Conservation (phyloP, 2,797 vertebrate genomes). For the Chromis chromis region DNA sequence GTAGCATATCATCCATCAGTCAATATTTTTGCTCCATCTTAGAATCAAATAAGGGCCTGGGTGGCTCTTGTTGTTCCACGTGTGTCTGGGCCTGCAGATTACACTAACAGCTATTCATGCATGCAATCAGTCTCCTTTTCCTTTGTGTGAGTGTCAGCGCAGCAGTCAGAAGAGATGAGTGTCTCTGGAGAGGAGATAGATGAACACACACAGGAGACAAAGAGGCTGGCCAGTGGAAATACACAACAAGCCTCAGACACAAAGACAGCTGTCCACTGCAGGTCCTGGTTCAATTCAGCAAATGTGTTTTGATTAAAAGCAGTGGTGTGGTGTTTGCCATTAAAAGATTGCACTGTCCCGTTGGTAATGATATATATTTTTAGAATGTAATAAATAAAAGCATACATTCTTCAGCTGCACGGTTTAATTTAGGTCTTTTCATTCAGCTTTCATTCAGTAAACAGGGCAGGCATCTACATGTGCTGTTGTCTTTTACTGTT, state of each 20-base stretch:
- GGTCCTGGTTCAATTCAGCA: conserved; percentile 37
- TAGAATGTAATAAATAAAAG: neutral
- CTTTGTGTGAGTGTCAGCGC: conserved; percentile 76
- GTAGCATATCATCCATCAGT: conserved; percentile 34
- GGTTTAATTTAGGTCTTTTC: neutral
- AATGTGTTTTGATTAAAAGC: conserved; percentile 41
- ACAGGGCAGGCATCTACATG: neutral
- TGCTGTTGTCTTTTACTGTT: neutral
- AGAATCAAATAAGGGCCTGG: conserved; percentile 53
- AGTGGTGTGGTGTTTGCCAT: conserved; percentile 2
- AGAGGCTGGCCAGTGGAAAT: conserved; percentile 63
- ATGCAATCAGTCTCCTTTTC: conserved; percentile 69
- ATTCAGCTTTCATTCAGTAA: neutral
- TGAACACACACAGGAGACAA: conserved; percentile 71
- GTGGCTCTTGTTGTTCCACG: conserved; percentile 48
- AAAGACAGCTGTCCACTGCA: conserved; percentile 68
- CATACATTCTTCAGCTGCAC: neutral
- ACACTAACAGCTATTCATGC: conserved; percentile 65
- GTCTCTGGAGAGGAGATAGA: conserved; percentile 72
- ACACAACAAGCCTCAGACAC: conserved; percentile 55
- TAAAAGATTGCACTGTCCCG: neutral
- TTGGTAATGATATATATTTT: neutral
- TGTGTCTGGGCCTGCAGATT: conserved; percentile 69
- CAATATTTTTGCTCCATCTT: conserved; percentile 47
- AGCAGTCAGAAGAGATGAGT: conserved; percentile 75